Conservation (phyloP, 1,140 invertebrate species). For the Hormaphis cornu region DNA sequence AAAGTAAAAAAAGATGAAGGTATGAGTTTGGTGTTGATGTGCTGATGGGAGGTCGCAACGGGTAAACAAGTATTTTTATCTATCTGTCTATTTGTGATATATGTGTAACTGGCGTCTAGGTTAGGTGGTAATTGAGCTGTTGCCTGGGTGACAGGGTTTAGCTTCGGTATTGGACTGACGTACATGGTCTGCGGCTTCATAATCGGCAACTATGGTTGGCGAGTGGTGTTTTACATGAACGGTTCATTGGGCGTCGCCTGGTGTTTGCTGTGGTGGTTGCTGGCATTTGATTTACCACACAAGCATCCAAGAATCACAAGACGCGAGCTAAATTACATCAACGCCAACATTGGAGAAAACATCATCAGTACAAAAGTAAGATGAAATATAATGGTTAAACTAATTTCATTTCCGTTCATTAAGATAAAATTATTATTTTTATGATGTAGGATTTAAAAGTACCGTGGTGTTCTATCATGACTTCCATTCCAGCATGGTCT, state of each 20-base stretch:
- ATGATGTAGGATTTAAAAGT: constrained; percentile 43
- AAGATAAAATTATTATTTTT: background rate
- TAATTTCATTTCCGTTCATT: background rate
- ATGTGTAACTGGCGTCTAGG: constrained; percentile 29
- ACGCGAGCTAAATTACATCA: constrained; percentile 61
- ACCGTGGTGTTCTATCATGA: constrained; percentile 68
- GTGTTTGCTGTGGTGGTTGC: constrained; percentile 62
- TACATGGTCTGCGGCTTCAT: constrained; percentile 61
- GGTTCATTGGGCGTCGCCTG: constrained; percentile 56
- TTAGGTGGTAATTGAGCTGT: constrained; percentile 35
- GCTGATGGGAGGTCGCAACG: constrained; percentile 29
- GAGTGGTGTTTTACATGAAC: constrained; percentile 59
- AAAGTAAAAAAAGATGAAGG: background rate
- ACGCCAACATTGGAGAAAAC: constrained; percentile 49
- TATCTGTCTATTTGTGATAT: constrained; percentile 32
- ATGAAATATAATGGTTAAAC: background rate
- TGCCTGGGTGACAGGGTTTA: constrained; percentile 48
- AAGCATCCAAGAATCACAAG: constrained; percentile 62
- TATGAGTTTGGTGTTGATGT: constrained; percentile 22
- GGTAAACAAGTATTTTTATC: constrained; percentile 29
- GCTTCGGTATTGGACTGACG: constrained; percentile 61
- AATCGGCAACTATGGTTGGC: constrained; percentile 57
- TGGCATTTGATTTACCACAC: constrained; percentile 64
- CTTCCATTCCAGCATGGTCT: constrained; percentile 68
- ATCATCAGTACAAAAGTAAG: constrained; percentile 45